Conservation (phyloP, 2,797 vertebrate species). For the Steatocranus sp. region DNA sequence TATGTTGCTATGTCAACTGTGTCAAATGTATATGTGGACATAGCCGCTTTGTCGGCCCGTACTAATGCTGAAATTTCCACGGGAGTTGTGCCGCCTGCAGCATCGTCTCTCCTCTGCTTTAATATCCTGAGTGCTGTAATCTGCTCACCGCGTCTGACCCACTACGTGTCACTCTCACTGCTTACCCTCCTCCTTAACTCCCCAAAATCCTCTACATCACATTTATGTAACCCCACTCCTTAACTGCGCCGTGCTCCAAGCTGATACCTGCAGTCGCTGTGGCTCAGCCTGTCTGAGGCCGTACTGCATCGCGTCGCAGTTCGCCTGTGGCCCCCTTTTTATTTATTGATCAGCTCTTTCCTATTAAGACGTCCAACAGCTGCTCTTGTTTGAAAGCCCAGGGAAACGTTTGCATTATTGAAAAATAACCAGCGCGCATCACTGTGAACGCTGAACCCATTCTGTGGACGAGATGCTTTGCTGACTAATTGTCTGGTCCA, state of each 20-base stretch:
- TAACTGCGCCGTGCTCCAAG: neutral
- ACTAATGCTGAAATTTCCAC: constrained; percentile 43
- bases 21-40: constrained; percentile 17
- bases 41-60: constrained; percentile 14
- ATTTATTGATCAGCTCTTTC: constrained; percentile 64
- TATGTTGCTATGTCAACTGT: neutral
- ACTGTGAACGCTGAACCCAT: neutral
- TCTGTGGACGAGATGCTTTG: constrained; percentile 24
- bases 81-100: constrained; percentile 41
- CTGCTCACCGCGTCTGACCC: constrained; percentile 62
- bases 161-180: constrained; percentile 36
- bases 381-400: constrained; percentile 43
- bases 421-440: constrained; percentile 34
- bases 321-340: constrained; percentile 26
- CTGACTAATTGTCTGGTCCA: constrained; percentile 50
- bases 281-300: constrained; percentile 7
- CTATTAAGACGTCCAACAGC: constrained; percentile 56
- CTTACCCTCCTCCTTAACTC: constrained; percentile 31
- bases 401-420: constrained; percentile 61
- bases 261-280: constrained; percentile 5
- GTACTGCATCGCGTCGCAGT: constrained; percentile 22
- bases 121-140: constrained; percentile 76
- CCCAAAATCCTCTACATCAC: constrained; percentile 57
- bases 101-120: constrained; percentile 53
- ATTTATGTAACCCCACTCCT: constrained; percentile 41